Evolutionary conservation across 2,797 vertebrate genomes (phyloP).

Genomic region (Sarcoramphus papa): DNA sequence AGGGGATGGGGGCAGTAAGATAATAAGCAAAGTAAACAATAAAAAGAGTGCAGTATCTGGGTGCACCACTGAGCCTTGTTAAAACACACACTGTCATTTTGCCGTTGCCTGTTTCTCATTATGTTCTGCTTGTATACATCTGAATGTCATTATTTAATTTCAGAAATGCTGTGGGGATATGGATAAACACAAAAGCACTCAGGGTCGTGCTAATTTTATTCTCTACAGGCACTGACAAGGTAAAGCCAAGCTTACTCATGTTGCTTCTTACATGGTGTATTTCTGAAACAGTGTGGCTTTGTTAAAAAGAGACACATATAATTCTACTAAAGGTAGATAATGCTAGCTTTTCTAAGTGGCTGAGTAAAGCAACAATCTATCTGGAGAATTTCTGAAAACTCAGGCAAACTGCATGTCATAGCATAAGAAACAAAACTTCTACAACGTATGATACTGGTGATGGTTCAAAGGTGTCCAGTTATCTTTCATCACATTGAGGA

Average conservation of each 20-base stretch:
- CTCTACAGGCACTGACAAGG: background rate
- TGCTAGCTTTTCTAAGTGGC: background rate
- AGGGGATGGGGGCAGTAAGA: background rate
- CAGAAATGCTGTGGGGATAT: background rate
- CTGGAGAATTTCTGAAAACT: background rate
- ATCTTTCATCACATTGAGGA: background rate
- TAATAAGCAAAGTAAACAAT: background rate
- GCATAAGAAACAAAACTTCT: background rate
- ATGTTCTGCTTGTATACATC: background rate
- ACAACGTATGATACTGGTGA: rapidly evolving
- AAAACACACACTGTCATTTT: background rate
- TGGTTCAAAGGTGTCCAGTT: background rate
- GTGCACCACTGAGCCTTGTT: background rate
- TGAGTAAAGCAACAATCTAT: background rate
- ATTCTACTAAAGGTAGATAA: background rate
- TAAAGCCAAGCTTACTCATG: background rate
- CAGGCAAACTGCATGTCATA: background rate
- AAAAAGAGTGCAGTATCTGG: background rate
- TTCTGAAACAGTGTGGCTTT: background rate
- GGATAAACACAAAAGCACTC: background rate
- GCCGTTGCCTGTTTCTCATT: background rate
- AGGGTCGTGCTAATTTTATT: background rate
- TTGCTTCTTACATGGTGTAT: background rate
- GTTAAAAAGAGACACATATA: background rate
- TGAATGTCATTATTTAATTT: background rate